Evolutionary conservation across 2,888 invertebrate genomes (phyloP), one percentile per base, ranked within the genome.

Genomic region (Poecilobothrus nobilitatus): DNA sequence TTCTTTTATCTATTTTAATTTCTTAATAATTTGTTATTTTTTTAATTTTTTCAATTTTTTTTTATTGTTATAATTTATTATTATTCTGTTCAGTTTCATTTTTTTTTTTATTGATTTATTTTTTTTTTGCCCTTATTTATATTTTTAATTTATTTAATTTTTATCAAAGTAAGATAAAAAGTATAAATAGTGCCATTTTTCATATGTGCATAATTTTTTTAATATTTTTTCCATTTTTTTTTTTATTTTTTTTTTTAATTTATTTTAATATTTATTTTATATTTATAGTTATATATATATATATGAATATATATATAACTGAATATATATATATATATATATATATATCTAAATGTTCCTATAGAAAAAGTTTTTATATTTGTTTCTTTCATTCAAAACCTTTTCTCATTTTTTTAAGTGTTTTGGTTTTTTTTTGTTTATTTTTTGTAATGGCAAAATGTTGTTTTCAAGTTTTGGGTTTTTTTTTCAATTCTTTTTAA

Each of bases 121-220:
- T 33, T 34, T 33, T 33, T 65, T 4, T 65, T n/a, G 7, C 33
- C 12, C 7, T 65, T 65, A 33, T 65, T 65, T 33, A 18, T 34
- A 3, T 33, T 34, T 64, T 9, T 18, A 53, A 53, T 33, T 34
- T 20, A 34, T 33, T 65, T 37, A 65, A 65, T 65, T 65, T 65
- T 65, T 65, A 37, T 65, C 65, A 65, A 65, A 65, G 65, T 65
- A 65, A 65, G 65, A 65, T 65, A 65, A 65, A 65, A 65, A 65
- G 65, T 65, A 65, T 65, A 65, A 65, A 65, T 65, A 65, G 65
- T 65, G 65, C 65, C 65, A 65, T 65, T 37, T 65, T 65, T 65
- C 65, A 65, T 65, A 65, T 65, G 65, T 65, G 65, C 65, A 65
- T 65, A 65, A 20, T 65, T 65, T 37, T 53, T 53, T 53, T 12